These are phyloP conservation scores for Hippocampus mohnikei DNA, from an alignment of 2,113 vertebrate genomes.

Conservation along the genomic window DNA sequence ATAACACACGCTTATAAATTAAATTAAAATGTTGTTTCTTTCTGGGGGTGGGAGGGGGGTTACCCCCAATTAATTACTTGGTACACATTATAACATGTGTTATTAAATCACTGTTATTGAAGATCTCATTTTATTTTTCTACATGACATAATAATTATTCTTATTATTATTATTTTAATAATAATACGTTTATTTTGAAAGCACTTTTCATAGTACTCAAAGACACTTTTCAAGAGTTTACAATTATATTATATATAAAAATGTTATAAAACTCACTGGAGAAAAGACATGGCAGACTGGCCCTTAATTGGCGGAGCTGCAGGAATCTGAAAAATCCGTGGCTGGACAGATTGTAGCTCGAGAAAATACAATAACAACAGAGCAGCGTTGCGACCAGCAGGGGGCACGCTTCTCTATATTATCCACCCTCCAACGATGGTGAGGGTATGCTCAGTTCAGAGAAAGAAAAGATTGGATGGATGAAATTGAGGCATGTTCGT, in stretches of 20 bases:
- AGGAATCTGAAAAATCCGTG: background rate
- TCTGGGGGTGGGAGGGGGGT: background rate
- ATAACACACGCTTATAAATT: background rate
- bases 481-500: background rate
- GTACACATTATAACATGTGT: background rate
- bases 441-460: background rate
- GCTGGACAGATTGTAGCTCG: background rate
- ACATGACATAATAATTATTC: too few species aligned
- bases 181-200: too few species aligned
- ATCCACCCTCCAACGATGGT: background rate
- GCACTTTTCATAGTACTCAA: too few species aligned
- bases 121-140: too few species aligned
- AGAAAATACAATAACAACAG: conserved; percentile 25
- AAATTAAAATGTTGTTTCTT: background rate
- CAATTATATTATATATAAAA: too few species aligned
- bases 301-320: background rate
- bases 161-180: too few species aligned
- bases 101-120: background rate
- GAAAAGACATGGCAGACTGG: background rate
- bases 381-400: conserved; percentile 65
- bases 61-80: background rate
- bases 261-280: too few species aligned
- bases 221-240: too few species aligned
- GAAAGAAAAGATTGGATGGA: background rate
- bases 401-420: conserved; percentile 56